Evolutionary conservation across 2,113 vertebrate species (phyloP).

Genomic region (Electrona antarctica): DNA sequence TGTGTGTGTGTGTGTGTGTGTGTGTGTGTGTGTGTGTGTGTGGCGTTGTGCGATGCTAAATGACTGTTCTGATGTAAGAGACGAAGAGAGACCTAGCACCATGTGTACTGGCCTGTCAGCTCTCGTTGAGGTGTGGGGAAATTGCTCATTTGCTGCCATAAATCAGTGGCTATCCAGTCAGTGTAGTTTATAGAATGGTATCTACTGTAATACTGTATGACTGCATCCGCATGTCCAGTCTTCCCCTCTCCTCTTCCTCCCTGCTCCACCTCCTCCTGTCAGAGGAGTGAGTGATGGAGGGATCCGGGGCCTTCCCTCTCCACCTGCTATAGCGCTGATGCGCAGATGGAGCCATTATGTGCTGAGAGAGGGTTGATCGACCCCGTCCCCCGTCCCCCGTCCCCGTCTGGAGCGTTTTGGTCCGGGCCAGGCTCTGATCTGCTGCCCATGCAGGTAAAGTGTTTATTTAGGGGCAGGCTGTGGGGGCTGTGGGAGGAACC

Average conservation of each 20-base stretch:
- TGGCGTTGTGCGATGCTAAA: constrained; percentile 24
- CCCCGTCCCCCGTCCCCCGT: constrained; percentile 52
- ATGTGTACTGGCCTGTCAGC: too few relatives aligned
- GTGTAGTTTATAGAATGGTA: too few relatives aligned
- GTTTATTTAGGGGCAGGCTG: constrained; percentile 57
- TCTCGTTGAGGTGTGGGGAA: too few relatives aligned
- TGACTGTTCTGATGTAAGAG: constrained; percentile 21
- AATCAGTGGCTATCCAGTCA: too few relatives aligned
- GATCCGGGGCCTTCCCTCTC: constrained; percentile 44
- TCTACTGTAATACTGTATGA: too few relatives aligned
- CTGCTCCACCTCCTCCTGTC: constrained; percentile 48
- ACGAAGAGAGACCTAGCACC: neutral
- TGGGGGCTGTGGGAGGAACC: constrained; percentile 35
- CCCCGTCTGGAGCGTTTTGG: constrained; percentile 56
- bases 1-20: too few relatives aligned
- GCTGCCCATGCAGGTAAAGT: constrained; percentile 69
- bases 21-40: too few relatives aligned
- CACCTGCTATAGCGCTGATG: constrained; percentile 60
- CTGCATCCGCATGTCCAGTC: neutral
- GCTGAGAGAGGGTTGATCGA: constrained; percentile 38
- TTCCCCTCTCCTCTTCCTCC: constrained; percentile 24
- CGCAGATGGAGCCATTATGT: constrained; percentile 73
- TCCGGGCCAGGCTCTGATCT: constrained; percentile 67
- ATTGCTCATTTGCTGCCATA: too few relatives aligned
- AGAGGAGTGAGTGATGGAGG: constrained; percentile 34